phyloP scores from a whole-genome alignment of 1,140 invertebrate genomes.

The Plectrocnemia conspersa region DNA sequence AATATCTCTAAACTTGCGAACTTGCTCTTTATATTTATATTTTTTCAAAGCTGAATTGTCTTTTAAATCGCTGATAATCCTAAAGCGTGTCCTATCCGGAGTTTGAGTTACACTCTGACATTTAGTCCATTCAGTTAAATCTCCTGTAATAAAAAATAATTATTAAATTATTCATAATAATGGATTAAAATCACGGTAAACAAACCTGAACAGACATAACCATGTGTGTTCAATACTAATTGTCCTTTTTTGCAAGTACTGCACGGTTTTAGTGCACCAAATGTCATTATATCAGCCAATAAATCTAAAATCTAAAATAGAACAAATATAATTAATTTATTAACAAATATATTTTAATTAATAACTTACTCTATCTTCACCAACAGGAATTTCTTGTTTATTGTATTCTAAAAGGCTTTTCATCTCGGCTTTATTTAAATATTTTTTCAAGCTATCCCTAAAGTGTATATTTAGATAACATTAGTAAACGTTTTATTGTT shows the following conservation, averaged over 20 bases:
- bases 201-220: slow-evolving; percentile 47
- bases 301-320: slow-evolving; percentile 68
- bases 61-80: slow-evolving; percentile 64
- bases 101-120: slow-evolving; percentile 70
- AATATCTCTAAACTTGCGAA: slow-evolving; percentile 58
- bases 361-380: slow-evolving; percentile 58
- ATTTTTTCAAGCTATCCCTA: slow-evolving; percentile 47
- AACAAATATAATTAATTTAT: slow-evolving; percentile 11
- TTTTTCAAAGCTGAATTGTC: slow-evolving; percentile 59
- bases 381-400: slow-evolving; percentile 61
- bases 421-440: slow-evolving; percentile 59
- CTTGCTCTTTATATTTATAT: slow-evolving; percentile 63
- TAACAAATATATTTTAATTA: no score
- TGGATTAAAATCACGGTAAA: background rate
- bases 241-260: slow-evolving; percentile 73
- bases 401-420: slow-evolving; percentile 67
- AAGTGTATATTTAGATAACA: slow-evolving; percentile 3
- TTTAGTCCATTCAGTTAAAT: slow-evolving; percentile 86
- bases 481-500: background rate
- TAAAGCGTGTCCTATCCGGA: slow-evolving; percentile 71
- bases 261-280: slow-evolving; percentile 79
- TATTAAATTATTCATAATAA: background rate
- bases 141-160: slow-evolving; percentile 50
- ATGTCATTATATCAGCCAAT: slow-evolving; percentile 78
- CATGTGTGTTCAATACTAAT: slow-evolving; percentile 63